phyloP scores from a whole-genome alignment of 2,888 invertebrate genomes.

The Petrolisthes cinctipes region DNA sequence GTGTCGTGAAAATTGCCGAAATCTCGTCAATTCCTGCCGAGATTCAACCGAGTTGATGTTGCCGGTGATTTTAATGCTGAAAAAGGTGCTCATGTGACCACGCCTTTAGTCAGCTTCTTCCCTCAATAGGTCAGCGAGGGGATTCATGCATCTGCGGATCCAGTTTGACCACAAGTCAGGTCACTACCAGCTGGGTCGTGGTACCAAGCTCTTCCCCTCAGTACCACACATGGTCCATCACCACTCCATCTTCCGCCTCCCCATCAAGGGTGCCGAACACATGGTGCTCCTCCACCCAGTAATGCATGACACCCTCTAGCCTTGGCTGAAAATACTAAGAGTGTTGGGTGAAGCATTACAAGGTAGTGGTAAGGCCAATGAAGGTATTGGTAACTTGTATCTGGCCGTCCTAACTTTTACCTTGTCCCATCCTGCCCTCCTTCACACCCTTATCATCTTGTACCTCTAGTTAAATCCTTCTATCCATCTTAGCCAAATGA shows the following conservation, averaged over 20 bases:
- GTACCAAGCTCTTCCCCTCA: conserved; percentile 90
- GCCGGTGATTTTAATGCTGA: no score
- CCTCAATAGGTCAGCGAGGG: conserved; percentile 86
- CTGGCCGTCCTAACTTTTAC: neutral
- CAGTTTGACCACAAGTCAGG: conserved; percentile 81
- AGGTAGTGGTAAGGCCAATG: neutral
- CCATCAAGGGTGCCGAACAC: conserved; percentile 95
- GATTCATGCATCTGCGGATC: conserved; percentile 98
- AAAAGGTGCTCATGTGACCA: neutral
- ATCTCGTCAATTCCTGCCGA: no score
- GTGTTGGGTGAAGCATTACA: neutral
- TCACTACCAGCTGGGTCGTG: conserved; percentile 90
- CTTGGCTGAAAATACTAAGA: neutral
- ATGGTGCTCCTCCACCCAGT: conserved; percentile 94
- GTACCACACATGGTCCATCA: conserved; percentile 96
- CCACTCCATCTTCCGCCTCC: conserved; percentile 91
- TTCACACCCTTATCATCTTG: no score
- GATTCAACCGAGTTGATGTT: no score
- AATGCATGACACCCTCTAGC: conserved; percentile 64
- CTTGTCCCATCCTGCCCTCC: neutral
- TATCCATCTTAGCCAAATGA: no score
- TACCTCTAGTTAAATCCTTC: no score
- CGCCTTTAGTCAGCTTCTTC: neutral
- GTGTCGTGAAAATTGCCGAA: no score
- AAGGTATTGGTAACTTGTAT: neutral